Base-by-base conservation (phyloP, 2,797 vertebrate species). In the Acanthurus leucopareius region DNA sequence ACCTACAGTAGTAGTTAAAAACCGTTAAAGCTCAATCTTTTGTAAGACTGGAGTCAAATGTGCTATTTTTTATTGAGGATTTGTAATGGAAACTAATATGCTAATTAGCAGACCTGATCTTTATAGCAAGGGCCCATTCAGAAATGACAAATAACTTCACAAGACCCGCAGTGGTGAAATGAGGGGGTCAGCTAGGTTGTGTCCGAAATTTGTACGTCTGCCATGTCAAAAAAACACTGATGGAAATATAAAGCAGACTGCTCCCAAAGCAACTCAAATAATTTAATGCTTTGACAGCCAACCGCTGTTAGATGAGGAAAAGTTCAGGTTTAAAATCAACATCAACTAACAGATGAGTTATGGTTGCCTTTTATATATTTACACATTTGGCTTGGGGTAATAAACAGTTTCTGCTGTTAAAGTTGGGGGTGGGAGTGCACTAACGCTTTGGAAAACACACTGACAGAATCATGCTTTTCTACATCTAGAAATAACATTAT, bases 361-460 rank as follows among this genome's bases (percentile, higher is more conserved):
- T 80, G 90, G 92, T 91, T 82, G 78, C 89, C 86, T 80, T 63
- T 65, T 72, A 72, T 95, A 96, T 95, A 83, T 85, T 67, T 84
- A 75, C 76, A 97, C 95, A 96, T 97, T 97, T 97, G 97, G 96
- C 95, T 97, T 96, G 64, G 64, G 71, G n/a, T 84, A 73, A 72
- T 92, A 94, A 96, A 96, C 94, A 95, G 92, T 93, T 93, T 94
- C 90, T 95, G 94, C 92, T 96, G 94, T 95, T 94, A 93, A 92
- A 93, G 77, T 93, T 92, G 90, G 19, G n/a, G 93, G 82, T 92
- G 91, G 92, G 93, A 93, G 89, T 93, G 93, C 95, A 92, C 90
- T 77, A 79, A 86, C 75, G 77, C 83, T 88, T 86, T 80, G 81
- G 84, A 91, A 82, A 90, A 91, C 89, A 91, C 88, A 82, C 79